Evolutionary conservation across 2,797 vertebrate genomes (phyloP), one percentile per base, ranked within the genome.

Genomic region (Trichosurus vulpecula): DNA sequence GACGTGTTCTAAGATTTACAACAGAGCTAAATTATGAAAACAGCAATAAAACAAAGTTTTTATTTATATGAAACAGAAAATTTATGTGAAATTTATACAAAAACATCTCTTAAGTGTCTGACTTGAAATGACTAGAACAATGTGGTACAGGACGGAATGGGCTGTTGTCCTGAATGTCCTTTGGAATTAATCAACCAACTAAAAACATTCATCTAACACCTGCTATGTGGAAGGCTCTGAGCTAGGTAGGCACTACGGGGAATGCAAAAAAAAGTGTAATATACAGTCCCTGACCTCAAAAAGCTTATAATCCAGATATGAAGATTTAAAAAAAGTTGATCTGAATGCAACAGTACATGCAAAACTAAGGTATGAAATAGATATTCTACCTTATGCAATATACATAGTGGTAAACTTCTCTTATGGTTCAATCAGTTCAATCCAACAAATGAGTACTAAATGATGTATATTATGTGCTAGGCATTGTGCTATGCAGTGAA

Each of bases 41-140:
- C 0, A 94, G 54, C 52, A 61, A 55, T 52, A 22, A 81, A 53
- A 54, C 11, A 90, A 27, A 90, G 89, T 35, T 58, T 91, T 94
- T 95, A 93, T 90, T 94, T 96, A 35, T 35, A 94, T 31, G 35
- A 95, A 95, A 94, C 3, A 95, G 29, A 93, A 93, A 92, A 90
- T 52, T 4, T 30, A 96, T 25, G 31, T 54, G 19, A 52, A 93
- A 56, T 93, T 96, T 27, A 92, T 8, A 90, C 0, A 94, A 52
- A 96, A 95, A 97, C 30, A 54, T 1, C 93, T 0, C 3, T 0
- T 35, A 96, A 92, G 0, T 11, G 1, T 54, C 51, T 57, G 94
- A 19, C 13, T 74, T 96, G 74, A 95, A 41, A 54, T 55, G 96
- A 58, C 29, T 95, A 92, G 51, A 35, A 74, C 57, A 90, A 92